phyloP scores from a whole-genome alignment of 1,140 invertebrate species.

The Aphis gossypii region DNA sequence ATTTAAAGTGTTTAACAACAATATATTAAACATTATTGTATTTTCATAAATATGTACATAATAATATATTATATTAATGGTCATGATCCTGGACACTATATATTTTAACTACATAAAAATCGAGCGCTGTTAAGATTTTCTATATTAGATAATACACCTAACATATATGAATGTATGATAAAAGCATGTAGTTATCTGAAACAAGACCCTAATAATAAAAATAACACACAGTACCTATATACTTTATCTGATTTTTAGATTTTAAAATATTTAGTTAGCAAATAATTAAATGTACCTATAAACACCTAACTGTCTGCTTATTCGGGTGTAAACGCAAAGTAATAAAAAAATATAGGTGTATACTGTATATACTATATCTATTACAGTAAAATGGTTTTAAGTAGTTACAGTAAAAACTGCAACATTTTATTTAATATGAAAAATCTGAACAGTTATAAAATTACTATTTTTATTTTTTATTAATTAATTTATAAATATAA shows the following conservation, averaged over 20 bases:
- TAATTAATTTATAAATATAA: neutral
- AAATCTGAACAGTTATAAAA: neutral
- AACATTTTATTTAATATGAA: neutral
- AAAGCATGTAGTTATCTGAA: neutral
- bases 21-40: neutral
- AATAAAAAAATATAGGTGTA: neutral
- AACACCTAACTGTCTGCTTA: neutral
- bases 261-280: constrained; percentile 18
- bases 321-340: neutral
- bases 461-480: neutral
- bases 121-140: neutral
- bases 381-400: neutral
- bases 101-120: neutral
- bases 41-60: neutral
- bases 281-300: neutral
- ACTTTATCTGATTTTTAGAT: neutral
- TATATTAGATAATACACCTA: neutral
- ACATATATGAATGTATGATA: neutral
- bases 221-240: neutral
- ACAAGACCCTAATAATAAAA: neutral
- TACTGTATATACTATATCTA: neutral
- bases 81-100: neutral
- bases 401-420: neutral
- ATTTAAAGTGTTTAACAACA: neutral
- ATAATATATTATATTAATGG: neutral